Conservation (phyloP, 2,888 invertebrate species). For the Drosophila neonasuta region DNA sequence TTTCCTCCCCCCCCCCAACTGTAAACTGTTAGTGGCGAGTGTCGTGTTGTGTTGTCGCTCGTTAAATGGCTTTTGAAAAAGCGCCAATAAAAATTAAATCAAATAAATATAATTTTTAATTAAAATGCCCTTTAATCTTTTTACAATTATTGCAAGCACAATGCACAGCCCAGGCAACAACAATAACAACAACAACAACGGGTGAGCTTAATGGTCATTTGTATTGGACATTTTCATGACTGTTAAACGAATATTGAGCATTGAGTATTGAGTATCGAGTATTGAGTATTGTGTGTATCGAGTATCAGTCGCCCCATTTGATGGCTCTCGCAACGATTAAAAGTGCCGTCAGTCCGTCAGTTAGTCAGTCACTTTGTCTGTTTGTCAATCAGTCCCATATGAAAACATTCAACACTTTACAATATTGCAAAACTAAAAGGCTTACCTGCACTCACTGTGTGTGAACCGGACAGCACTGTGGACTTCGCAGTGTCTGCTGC, state of each 20-base stretch:
- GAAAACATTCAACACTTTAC: constrained; percentile 17
- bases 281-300: background rate
- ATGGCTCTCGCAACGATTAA: constrained; percentile 21
- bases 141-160: constrained; percentile 67
- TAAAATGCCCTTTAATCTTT: constrained; percentile 74
- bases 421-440: constrained; percentile 20
- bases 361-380: constrained; percentile 2
- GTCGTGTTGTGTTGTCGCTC: constrained; percentile 28
- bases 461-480: too few relatives aligned
- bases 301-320: constrained; percentile 15
- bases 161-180: constrained; percentile 18
- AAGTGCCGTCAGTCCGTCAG: constrained; percentile 14
- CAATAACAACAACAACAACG: constrained; percentile 18
- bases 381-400: constrained; percentile 4
- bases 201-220: constrained; percentile 8
- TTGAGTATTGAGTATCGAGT: background rate
- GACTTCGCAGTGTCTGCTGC: too few relatives aligned
- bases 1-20: background rate
- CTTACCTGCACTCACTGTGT: constrained; percentile 1
- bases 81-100: constrained; percentile 75
- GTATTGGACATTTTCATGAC: constrained; percentile 8
- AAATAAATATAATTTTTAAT: constrained; percentile 76
- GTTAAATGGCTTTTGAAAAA: constrained; percentile 74
- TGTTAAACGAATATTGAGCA: constrained; percentile 11
- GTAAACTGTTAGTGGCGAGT: constrained; percentile 9